These are phyloP conservation scores for Sphenopsis melanotis DNA, from an alignment of 2,797 vertebrate species.

Conservation along the genomic window DNA sequence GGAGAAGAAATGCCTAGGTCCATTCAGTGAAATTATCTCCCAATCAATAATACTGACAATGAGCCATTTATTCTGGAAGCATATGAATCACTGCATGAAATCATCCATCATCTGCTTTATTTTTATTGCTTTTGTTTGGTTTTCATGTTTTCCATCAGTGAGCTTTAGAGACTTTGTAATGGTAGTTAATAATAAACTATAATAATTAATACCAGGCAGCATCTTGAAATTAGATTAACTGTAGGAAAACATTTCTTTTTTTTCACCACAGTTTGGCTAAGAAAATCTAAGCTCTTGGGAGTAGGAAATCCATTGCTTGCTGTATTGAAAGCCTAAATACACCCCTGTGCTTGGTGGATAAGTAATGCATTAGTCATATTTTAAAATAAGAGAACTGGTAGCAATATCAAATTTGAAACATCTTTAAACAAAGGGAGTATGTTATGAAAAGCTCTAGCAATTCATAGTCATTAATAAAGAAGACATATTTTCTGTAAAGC, in stretches of 20 bases:
- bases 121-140: slow-evolving; percentile 15
- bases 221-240: slow-evolving; percentile 33
- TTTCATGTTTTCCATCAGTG: slow-evolving; percentile 16
- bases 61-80: background rate
- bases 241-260: background rate
- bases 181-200: slow-evolving; percentile 19
- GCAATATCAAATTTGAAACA: slow-evolving; percentile 10
- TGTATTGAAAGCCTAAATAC: background rate
- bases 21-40: background rate
- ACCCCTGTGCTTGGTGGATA: background rate
- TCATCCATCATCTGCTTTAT: background rate
- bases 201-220: slow-evolving; percentile 31
- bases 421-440: background rate
- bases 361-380: background rate
- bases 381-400: background rate
- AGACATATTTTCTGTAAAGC: background rate
- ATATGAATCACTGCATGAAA: background rate
- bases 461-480: background rate
- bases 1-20: background rate
- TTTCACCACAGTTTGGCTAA: background rate
- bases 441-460: background rate
- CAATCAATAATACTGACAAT: background rate
- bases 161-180: slow-evolving; percentile 5
- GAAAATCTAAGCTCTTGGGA: background rate
- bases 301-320: background rate